phyloP scores from a whole-genome alignment of 2,797 vertebrate species.

The Fistularia commersonii region DNA sequence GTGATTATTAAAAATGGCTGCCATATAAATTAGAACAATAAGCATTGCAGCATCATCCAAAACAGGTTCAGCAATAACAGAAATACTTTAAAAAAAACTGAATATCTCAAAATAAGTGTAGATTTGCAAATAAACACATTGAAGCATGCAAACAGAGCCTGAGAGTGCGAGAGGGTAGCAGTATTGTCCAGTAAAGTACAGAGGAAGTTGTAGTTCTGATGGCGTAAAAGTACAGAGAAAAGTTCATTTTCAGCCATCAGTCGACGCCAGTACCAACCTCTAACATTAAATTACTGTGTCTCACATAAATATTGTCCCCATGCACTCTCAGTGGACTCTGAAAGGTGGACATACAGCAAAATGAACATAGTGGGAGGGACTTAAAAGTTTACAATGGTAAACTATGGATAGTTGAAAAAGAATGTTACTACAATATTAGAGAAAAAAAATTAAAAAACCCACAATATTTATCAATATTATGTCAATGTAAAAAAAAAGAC shows the following conservation, averaged over 20 bases:
- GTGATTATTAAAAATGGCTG: slow-evolving; percentile 2
- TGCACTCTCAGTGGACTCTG: slow-evolving; percentile 97
- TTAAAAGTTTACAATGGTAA: neutral
- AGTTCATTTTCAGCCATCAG: slow-evolving; percentile 54
- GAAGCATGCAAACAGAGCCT: slow-evolving; percentile 76
- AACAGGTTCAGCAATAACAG: slow-evolving; percentile 11
- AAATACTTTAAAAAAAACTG: slow-evolving; percentile 5
- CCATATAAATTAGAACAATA: slow-evolving; percentile 21
- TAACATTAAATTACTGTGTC: slow-evolving; percentile 99
- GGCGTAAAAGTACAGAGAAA: slow-evolving; percentile 62
- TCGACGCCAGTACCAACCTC: slow-evolving; percentile 91
- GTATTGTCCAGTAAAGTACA: slow-evolving; percentile 72
- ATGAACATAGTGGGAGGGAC: slow-evolving; percentile 20
- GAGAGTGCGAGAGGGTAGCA: slow-evolving; percentile 81
- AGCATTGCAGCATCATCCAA: slow-evolving; percentile 10
- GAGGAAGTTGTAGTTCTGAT: slow-evolving; percentile 66
- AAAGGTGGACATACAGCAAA: slow-evolving; percentile 76
- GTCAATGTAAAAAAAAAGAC: neutral
- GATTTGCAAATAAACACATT: slow-evolving; percentile 15
- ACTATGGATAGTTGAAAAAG: neutral
- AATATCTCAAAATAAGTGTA: neutral
- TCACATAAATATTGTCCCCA: slow-evolving; percentile 99
- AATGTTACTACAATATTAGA: neutral
- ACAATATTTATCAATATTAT: neutral
- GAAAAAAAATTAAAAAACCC: neutral